These are phyloP conservation scores for Buathra laborator DNA, from an alignment of 2,888 invertebrate genomes.

Conservation along the genomic window DNA sequence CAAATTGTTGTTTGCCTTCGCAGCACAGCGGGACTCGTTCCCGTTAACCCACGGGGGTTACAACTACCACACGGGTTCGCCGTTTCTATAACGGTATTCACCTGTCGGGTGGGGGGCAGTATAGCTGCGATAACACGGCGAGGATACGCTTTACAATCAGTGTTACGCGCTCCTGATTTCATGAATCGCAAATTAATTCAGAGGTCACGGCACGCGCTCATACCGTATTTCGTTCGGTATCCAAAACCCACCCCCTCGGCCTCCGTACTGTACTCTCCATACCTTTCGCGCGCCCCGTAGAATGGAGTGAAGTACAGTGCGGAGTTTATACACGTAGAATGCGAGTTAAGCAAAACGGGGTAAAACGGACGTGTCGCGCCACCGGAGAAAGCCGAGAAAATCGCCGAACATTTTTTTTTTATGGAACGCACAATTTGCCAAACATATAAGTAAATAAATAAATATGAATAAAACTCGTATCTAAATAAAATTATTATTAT, in stretches of 20 bases:
- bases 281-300: background rate
- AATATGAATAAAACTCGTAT: no score
- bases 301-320: background rate
- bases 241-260: background rate
- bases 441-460: no score
- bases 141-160: conserved; percentile 61
- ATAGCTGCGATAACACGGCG: conserved; percentile 40
- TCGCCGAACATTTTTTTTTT: no score
- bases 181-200: conserved; percentile 65
- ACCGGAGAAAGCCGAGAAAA: no score
- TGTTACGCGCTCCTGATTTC: conserved; percentile 61
- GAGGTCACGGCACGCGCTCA: conserved; percentile 25
- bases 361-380: background rate
- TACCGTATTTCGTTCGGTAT: conserved; percentile 44
- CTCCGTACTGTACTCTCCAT: background rate
- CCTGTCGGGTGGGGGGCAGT: background rate
- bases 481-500: no score
- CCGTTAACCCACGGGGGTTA: conserved; percentile 39
- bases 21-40: conserved; percentile 55
- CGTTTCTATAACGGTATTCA: conserved; percentile 50
- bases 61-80: conserved; percentile 17
- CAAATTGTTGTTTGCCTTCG: conserved; percentile 65
- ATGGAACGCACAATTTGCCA: no score
- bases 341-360: background rate
- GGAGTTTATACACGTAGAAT: background rate